phyloP scores from a whole-genome alignment of 2,888 invertebrate genomes.

The Antheraea assamensis region DNA sequence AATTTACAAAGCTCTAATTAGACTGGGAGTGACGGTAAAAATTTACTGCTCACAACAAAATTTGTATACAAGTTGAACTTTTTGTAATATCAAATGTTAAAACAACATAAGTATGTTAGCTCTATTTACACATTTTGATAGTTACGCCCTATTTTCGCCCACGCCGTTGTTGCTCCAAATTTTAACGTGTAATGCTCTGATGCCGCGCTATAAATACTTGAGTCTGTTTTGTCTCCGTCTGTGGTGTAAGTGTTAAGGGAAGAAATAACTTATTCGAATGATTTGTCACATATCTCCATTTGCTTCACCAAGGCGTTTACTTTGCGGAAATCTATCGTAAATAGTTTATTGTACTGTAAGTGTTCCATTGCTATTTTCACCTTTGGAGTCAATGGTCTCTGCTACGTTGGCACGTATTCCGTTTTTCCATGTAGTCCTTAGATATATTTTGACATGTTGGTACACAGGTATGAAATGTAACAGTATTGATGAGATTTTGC shows the following conservation, averaged over 20 bases:
- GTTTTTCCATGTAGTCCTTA: not conserved
- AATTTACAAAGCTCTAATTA: too few relatives aligned
- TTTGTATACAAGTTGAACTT: not conserved
- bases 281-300: not conserved
- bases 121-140: not conserved
- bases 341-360: too few relatives aligned
- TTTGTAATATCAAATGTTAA: constrained; percentile 1
- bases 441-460: not conserved
- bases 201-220: constrained; percentile 56
- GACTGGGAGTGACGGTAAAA: too few relatives aligned
- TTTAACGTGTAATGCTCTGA: constrained; percentile 40
- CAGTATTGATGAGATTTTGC: not conserved
- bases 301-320: not conserved
- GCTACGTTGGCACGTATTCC: too few relatives aligned
- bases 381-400: too few relatives aligned
- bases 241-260: constrained; percentile 32
- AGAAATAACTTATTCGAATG: constrained; percentile 18
- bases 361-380: too few relatives aligned
- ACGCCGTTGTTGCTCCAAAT: constrained; percentile 60
- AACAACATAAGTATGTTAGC: not conserved
- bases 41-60: not conserved
- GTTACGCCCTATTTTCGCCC: constrained; percentile 31
- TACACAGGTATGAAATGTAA: not conserved
- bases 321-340: too few relatives aligned
- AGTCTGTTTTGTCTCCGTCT: constrained; percentile 47